phyloP scores from a whole-genome alignment of 1,140 invertebrate species.

The Heliconius melpomene region DNA sequence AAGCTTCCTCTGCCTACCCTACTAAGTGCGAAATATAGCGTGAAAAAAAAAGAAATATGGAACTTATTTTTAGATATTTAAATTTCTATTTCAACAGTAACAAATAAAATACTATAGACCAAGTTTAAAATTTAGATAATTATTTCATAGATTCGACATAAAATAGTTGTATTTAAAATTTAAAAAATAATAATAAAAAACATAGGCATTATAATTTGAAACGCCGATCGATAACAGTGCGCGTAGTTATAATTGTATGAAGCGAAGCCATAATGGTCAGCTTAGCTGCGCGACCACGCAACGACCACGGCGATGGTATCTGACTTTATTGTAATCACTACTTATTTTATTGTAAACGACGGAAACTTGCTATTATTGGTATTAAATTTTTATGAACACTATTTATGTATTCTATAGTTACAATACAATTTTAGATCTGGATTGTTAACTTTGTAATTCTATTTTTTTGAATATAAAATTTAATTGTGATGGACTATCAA shows the following conservation, averaged over 20 bases:
- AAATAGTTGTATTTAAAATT: neutral
- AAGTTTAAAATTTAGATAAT: neutral
- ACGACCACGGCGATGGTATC: conserved; percentile 53
- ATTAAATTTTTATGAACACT: neutral
- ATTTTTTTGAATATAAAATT: neutral
- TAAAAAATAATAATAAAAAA: neutral
- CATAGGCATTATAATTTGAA: conserved; percentile 41
- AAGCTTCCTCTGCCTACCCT: no score
- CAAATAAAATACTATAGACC: neutral
- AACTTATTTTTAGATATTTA: no score
- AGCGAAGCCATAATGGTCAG: conserved; percentile 70
- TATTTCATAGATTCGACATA: neutral
- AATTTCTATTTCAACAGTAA: neutral
- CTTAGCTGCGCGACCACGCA: conserved; percentile 44
- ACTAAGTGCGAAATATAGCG: no score
- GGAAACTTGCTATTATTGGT: conserved; percentile 65
- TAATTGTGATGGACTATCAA: neutral
- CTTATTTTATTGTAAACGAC: conserved; percentile 59
- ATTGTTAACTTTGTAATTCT: neutral
- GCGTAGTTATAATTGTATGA: conserved; percentile 64
- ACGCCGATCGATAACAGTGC: conserved; percentile 57
- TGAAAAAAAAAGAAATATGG: no score
- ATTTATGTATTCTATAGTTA: neutral
- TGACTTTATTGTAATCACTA: conserved; percentile 55
- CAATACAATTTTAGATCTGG: neutral